phyloP scores from a whole-genome alignment of 1,140 invertebrate species.

The Rhopalosiphum padi region DNA sequence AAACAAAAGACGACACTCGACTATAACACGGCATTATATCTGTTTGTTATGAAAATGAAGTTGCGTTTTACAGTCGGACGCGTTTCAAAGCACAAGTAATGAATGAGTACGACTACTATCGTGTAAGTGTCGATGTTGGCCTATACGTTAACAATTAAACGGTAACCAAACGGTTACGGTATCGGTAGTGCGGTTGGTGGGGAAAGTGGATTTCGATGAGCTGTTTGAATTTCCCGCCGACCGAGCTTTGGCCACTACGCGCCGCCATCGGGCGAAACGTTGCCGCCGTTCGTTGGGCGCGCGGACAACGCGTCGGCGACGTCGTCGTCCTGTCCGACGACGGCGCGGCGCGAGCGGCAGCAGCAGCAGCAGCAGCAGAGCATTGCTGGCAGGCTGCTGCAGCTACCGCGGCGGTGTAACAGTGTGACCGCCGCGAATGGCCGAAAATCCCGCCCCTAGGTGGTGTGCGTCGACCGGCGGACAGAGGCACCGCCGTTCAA shows the following conservation, averaged over 20 bases:
- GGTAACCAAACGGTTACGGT: too few relatives aligned
- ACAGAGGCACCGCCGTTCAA: not conserved
- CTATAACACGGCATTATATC: not conserved
- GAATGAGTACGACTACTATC: not conserved
- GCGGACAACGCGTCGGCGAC: not conserved
- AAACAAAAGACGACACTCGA: not conserved
- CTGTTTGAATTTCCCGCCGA: constrained; percentile 35
- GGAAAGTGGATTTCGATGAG: not conserved
- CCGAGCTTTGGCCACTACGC: not conserved
- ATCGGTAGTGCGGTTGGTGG: too few relatives aligned
- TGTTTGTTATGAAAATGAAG: not conserved
- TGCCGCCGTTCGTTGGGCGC: constrained; percentile 13
- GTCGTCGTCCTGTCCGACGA: not conserved
- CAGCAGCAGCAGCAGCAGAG: not conserved
- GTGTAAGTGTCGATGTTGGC: too few relatives aligned
- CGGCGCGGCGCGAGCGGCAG: not conserved
- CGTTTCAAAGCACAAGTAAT: not conserved
- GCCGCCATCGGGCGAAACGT: not conserved
- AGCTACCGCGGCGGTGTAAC: not conserved
- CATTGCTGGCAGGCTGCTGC: not conserved
- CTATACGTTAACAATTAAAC: too few relatives aligned
- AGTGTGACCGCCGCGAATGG: constrained; percentile 15
- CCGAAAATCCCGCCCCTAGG: not conserved
- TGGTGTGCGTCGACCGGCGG: not conserved
- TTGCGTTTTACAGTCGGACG: not conserved